These are phyloP conservation scores for Aurelia coerulea DNA, from an alignment of 30 jellyfish, hydroid and myxozoan genomes.

Conservation along the genomic window DNA sequence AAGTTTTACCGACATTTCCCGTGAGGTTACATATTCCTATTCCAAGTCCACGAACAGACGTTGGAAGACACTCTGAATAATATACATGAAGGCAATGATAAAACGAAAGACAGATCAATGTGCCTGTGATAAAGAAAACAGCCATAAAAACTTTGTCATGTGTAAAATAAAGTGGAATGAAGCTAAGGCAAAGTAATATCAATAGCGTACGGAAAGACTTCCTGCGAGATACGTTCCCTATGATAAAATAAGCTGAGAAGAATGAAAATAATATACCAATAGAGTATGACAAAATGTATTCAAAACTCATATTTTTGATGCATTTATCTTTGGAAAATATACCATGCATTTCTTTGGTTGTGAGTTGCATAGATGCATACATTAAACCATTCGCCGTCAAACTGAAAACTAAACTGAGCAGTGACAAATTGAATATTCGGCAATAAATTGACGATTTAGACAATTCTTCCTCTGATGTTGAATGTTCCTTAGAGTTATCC, in stretches of 20 bases:
- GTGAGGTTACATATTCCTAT: neutral
- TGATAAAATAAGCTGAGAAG: neutral
- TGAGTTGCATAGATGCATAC: neutral
- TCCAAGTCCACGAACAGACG: neutral
- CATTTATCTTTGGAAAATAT: neutral
- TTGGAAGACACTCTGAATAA: neutral
- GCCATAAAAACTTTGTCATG: neutral
- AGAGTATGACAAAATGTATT: neutral
- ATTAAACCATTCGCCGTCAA: neutral
- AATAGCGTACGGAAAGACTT: neutral
- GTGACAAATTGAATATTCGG: neutral
- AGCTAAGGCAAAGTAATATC: neutral
- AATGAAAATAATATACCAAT: neutral
- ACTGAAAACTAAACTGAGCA: neutral
- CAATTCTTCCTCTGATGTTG: too few relatives aligned
- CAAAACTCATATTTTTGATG: neutral
- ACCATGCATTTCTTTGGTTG: neutral
- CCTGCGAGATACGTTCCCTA: neutral
- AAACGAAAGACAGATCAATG: neutral
- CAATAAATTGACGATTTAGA: too few relatives aligned
- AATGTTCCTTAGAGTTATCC: too few relatives aligned
- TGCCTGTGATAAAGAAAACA: neutral
- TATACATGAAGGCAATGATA: neutral
- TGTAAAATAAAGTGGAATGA: neutral
- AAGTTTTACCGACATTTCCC: neutral